Evolutionary conservation across 2,797 vertebrate species (phyloP), one percentile per base, ranked within the genome.

Genomic region (Spizella passerina): DNA sequence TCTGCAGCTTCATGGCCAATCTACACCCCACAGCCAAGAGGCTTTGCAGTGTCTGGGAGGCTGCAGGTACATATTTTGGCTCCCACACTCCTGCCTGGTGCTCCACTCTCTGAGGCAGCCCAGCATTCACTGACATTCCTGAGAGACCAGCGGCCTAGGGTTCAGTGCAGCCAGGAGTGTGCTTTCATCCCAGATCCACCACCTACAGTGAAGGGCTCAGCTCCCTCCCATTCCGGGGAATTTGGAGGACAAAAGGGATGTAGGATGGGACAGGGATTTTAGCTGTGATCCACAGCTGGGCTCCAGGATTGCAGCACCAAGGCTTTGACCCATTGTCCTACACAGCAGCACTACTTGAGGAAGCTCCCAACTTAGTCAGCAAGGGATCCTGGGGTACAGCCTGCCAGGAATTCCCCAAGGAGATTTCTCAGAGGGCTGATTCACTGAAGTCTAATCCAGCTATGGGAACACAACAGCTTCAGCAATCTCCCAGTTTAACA

Each of bases 381-480:
- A 19, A 86, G 73, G n/a, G 63, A 72, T 86, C 59, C 55, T 1
- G 3, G 70, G 43, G 81, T 72, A 79, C 39, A 88, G 80, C 44
- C 83, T 55, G 27, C 41, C 80, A 93, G 94, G 90, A 94, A 90
- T 66, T 94, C 84, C 92, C 88, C 6, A 2, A 75, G 34, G 73
- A 93, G 63, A 36, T 88, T 93, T 91, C 92, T 90, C 69, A 83
- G 10, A 79, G 30, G 20, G 32, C 73, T 88, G 92, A 94, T 90
- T 96, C 90, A 95, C 66, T 17, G 43, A 84, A 49, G 57, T 75
- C 70, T 90, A 78, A 92, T 82, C 53, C 83, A 94, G 70, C 83
- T 47, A 65, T 14, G 43, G 77, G 73, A 96, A 94, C 8, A n/a
- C n/a, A 85, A 19, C 15, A 47, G 43, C 71, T 93, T 60, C 88